Conservation (phyloP, 92 coral and sea anemone genomes). For the Galaxea fascicularis region DNA sequence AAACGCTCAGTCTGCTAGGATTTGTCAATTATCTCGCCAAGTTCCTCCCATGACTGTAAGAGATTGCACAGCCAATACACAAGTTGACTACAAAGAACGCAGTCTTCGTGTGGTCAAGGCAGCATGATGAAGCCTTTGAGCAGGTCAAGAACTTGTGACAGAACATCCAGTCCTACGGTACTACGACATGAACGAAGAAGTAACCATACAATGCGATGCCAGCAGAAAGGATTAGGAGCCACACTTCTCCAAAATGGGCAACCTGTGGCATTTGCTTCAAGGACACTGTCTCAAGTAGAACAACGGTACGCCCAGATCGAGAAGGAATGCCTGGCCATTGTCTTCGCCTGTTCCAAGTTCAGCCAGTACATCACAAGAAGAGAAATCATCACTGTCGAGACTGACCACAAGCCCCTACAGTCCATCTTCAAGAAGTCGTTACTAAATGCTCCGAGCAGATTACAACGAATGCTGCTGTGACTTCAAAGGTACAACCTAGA, state of each 20-base stretch:
- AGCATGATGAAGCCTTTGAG: constrained; percentile 32
- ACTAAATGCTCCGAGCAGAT: constrained; percentile 33
- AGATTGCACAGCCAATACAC: constrained; percentile 55
- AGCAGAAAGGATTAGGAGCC: constrained; percentile 17
- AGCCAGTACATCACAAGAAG: constrained; percentile 27
- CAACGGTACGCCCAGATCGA: neutral
- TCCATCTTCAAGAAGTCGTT: constrained; percentile 28
- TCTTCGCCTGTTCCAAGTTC: constrained; percentile 19
- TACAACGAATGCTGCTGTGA: constrained; percentile 52
- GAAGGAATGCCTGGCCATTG: neutral
- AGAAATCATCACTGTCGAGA: neutral
- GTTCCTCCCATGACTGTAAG: constrained; percentile 56
- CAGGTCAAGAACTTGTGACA: constrained; percentile 21
- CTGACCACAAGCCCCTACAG: neutral
- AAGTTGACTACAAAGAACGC: constrained; percentile 26
- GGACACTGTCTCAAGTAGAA: constrained; percentile 14
- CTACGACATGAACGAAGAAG: constrained; percentile 23
- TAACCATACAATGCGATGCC: constrained; percentile 34
- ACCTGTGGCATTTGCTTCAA: constrained; percentile 15
- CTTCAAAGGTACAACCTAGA: constrained; percentile 42
- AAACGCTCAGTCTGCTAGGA: constrained; percentile 38
- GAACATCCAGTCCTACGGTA: constrained; percentile 35
- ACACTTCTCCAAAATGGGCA: constrained; percentile 15
- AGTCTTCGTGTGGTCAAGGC: neutral
- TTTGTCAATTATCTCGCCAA: constrained; percentile 56